Conservation (phyloP, 1,140 invertebrate species). For the Hormaphis cornu region DNA sequence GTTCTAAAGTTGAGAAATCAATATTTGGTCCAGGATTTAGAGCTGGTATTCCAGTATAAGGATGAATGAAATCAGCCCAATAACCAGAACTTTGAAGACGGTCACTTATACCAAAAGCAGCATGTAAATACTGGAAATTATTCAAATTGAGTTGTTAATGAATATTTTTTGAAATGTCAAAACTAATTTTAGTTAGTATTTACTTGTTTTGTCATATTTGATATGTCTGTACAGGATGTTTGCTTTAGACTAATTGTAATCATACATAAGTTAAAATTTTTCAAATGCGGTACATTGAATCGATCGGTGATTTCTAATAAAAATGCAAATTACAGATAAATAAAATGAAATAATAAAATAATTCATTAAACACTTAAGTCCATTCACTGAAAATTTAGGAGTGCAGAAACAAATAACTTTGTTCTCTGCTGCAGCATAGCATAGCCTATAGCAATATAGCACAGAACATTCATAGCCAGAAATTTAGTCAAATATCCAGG, state of each 20-base stretch:
- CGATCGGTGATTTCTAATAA: constrained; percentile 4
- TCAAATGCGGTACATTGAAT: constrained; percentile 23
- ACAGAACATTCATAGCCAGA: too few species aligned
- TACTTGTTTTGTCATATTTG: constrained; percentile 22
- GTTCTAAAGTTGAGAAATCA: constrained; percentile 42
- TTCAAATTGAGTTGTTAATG: background rate
- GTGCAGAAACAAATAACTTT: too few species aligned
- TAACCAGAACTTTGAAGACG: constrained; percentile 45
- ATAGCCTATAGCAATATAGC: too few species aligned
- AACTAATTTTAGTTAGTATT: background rate
- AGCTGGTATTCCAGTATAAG: constrained; percentile 51
- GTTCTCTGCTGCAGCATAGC: too few species aligned
- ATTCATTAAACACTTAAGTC: too few species aligned
- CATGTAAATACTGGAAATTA: constrained; percentile 39
- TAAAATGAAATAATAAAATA: background rate
- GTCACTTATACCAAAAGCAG: constrained; percentile 41
- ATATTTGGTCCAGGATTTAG: constrained; percentile 39
- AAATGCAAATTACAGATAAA: too few species aligned
- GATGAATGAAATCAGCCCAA: constrained; percentile 63
- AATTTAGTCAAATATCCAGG: too few species aligned
- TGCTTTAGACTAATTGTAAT: constrained; percentile 16
- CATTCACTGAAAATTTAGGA: too few species aligned
- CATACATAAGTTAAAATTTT: background rate
- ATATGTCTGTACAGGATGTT: background rate
- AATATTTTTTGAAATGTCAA: too few species aligned